Base-by-base conservation (phyloP, 2,888 invertebrate species). In the Tinea semifulvella region DNA sequence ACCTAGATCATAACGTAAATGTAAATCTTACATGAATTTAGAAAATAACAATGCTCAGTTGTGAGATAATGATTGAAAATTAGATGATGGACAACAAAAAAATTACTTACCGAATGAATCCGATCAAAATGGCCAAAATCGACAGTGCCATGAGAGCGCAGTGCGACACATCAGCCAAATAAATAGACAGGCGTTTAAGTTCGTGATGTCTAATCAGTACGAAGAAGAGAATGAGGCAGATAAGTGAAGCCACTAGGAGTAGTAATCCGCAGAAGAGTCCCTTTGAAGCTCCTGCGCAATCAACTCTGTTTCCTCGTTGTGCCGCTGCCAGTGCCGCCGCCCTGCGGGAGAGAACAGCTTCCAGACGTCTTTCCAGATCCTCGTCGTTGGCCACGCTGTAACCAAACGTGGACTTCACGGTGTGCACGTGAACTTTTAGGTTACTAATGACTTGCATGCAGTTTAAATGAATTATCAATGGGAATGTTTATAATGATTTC, bases 171-270 rank as follows among this genome's bases (percentile, higher is more conserved):
- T 96, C 95, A 17, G 94, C 94, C 61, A 96, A 82, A 65, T 95
- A 94, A 59, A 96, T 92, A 45, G 95, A 94, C 54, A 96, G 81
- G 52, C 94, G 85, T 54, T 90, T 89, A 64, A 93, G 85, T 61
- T 92, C 87, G 49, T 89, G 88, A 68, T 94, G 91, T 68, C 91
- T 91, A 55, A 96, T 91, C 60, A 97, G 85, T 53, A 97, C 96
- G 83, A 96, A 96, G 89, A 96, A 97, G 52, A 96, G 86, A 60
- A 97, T 96, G 68, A 97, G 84, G 74, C 94, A 94, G 71, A 96
- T 96, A 56, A 96, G 84, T 16, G 95, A 93, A 46, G 92, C 93
- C 53, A 96, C 95, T 57, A 96, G 84, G 51, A 95, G 86, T 48
- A 96, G 85, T 43, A 96, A 85, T 57, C 96, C 96, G 71, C 94